Percentiles rank a stretch among this genome's conserved stretches.
phyloP scores from a whole-genome alignment of 2,113 vertebrate genomes.

The Salvator merianae region DNA sequence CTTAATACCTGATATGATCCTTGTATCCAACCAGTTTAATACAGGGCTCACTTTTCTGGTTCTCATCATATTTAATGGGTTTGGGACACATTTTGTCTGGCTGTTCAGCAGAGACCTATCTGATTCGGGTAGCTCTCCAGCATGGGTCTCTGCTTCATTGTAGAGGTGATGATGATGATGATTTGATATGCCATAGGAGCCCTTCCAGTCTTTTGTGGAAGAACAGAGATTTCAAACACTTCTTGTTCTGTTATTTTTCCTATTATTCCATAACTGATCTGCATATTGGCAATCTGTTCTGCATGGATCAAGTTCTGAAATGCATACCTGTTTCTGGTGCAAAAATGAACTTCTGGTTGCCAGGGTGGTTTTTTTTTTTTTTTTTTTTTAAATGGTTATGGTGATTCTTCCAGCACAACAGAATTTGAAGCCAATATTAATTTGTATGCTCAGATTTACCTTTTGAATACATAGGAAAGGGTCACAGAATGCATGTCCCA shows the following conservation, averaged over 20 bases:
- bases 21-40: no score
- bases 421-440: background rate
- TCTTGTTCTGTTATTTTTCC: background rate
- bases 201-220: background rate
- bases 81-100: no score
- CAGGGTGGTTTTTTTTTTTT: no score
- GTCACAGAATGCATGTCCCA: background rate
- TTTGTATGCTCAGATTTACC: background rate
- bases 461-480: background rate
- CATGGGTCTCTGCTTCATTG: no score
- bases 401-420: background rate
- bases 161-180: no score
- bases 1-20: no score
- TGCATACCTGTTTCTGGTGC: no score
- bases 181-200: background rate
- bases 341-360: background rate
- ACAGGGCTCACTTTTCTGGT: no score
- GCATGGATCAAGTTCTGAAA: no score
- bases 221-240: background rate
- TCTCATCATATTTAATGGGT: background rate
- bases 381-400: no score
- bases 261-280: background rate
- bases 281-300: background rate
- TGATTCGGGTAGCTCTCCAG: no score
- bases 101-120: background rate